phyloP scores from a whole-genome alignment of 2,888 invertebrate species.

The Congeria kusceri region DNA sequence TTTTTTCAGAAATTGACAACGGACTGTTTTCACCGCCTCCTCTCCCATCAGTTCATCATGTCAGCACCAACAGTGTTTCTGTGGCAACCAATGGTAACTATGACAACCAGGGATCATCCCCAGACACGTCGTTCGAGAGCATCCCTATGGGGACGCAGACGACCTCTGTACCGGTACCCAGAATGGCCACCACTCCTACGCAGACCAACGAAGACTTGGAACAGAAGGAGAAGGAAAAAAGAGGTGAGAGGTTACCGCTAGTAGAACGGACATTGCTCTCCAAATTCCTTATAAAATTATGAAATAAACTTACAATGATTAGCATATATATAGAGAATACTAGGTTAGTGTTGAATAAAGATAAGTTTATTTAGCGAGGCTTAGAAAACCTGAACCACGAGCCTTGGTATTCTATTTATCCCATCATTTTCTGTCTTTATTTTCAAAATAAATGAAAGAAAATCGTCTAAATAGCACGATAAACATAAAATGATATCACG shows the following conservation, averaged over 20 bases:
- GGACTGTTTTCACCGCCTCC: slow-evolving; percentile 56
- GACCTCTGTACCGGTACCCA: slow-evolving; percentile 25
- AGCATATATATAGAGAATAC: no score
- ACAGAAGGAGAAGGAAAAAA: slow-evolving; percentile 42
- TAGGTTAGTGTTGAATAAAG: no score
- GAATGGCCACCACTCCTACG: slow-evolving; percentile 45
- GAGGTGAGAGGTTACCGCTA: slow-evolving; percentile 38
- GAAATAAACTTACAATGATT: no score
- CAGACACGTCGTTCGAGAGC: slow-evolving; percentile 62
- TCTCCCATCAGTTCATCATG: background rate
- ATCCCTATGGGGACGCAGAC: slow-evolving; percentile 35
- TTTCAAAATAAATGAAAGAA: no score
- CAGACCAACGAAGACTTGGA: slow-evolving; percentile 39
- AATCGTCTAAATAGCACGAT: no score
- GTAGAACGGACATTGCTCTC: no score
- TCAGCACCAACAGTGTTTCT: slow-evolving; percentile 1
- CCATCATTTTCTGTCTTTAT: no score
- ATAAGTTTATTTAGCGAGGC: no score
- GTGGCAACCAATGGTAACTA: slow-evolving; percentile 20
- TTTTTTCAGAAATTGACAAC: slow-evolving; percentile 62
- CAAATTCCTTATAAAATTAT: no score
- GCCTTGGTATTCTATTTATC: no score
- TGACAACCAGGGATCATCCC: slow-evolving; percentile 51
- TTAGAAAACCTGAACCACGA: no score
- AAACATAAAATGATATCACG: no score